Evolutionary conservation across 2,797 vertebrate genomes (phyloP), one percentile per base, ranked within the genome.

Genomic region (Chrysocyon brachyurus): DNA sequence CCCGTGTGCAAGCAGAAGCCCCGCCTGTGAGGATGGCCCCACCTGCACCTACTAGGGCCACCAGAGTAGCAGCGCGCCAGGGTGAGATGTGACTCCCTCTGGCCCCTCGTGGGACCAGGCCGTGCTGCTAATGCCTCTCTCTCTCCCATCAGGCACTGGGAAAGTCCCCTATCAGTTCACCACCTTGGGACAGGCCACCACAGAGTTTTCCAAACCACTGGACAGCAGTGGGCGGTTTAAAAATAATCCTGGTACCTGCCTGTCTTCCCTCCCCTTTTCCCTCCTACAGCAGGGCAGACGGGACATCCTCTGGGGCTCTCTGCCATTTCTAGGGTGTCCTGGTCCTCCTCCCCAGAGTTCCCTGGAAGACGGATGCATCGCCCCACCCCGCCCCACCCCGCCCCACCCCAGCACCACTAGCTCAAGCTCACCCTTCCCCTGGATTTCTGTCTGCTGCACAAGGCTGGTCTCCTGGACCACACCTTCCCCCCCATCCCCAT

Each of bases 121-220:
- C 8, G 0, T 3, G 33, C 91, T 33, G 56, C 86, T 98, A 97
- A 98, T 70, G 81, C 97, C 98, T 98, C 98, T 99, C 98, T 98
- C 5, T 99, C 97, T 99, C 98, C 98, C 98, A 98, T 98, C 98
- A 97, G 98, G 99, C 98, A 10, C 92, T 93, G 92, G 97, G 93
- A 99, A 98, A 98, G 92, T 97, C 98, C 98, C 99, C 91, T 98
- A 98, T 98, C 99, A 99, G 97, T 98, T 99, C 98, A 98, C 98
- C 98, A 98, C 98, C 98, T 97, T 98, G 98, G 98, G 98, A 98
- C 99, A 99, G 98, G 98, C 98, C 97, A 98, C 98, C 28, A 97
- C 98, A 94, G 98, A 99, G 97, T 98, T 99, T 98, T 98, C 98
- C 98, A 99, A 99, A 98, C 98, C 98, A 77, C 98, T 98, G 98